phyloP scores from a whole-genome alignment of 2,888 invertebrate species.

The Leucophenga maculata region DNA sequence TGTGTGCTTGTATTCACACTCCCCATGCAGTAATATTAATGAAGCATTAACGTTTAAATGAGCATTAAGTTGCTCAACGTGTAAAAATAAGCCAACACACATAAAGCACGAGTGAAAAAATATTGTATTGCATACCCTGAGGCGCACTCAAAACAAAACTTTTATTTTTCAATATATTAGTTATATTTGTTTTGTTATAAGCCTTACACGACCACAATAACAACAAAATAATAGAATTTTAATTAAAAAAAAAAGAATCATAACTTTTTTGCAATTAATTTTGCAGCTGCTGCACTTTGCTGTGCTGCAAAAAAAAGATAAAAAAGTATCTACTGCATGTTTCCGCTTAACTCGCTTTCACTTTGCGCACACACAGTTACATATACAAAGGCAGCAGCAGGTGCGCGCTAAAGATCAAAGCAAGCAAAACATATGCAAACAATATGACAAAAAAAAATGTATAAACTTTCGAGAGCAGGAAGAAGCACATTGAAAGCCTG shows the following conservation, averaged over 20 bases:
- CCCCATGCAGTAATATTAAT: constrained; percentile 44
- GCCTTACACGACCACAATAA: too few species aligned
- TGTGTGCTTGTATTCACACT: background rate
- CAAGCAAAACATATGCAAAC: constrained; percentile 56
- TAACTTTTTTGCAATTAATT: constrained; percentile 2
- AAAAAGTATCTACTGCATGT: constrained; percentile 1
- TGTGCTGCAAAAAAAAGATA: too few species aligned
- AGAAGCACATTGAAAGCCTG: constrained; percentile 2
- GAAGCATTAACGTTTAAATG: constrained; percentile 51
- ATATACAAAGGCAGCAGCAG: background rate
- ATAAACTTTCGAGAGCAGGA: background rate
- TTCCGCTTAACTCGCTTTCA: constrained; percentile 53
- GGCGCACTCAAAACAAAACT: background rate
- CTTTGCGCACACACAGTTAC: constrained; percentile 58
- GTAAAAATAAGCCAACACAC: too few species aligned
- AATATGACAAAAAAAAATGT: background rate
- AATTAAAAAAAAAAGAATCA: constrained; percentile 25
- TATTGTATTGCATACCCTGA: constrained; percentile 24
- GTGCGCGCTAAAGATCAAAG: constrained; percentile 23
- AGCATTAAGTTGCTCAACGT: constrained; percentile 13
- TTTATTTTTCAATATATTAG: background rate
- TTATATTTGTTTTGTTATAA: too few species aligned
- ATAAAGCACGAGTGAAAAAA: too few species aligned
- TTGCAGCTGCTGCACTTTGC: background rate
- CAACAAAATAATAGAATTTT: background rate